phyloP scores from a whole-genome alignment of 2,113 vertebrate species.

The Percina caprodes region DNA sequence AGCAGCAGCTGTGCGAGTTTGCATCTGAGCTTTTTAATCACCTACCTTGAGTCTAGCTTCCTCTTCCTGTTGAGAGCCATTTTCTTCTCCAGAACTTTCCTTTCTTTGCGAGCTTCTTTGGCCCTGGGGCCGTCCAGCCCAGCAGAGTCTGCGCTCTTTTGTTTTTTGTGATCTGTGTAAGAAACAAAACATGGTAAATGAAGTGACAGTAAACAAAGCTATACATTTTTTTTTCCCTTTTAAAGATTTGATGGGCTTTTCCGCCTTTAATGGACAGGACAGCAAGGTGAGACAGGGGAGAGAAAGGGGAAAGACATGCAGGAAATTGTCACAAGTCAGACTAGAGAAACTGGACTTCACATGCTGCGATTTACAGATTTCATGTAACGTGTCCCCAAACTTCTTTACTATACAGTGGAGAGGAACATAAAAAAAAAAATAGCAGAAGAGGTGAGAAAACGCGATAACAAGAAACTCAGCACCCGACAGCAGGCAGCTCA shows the following conservation, averaged over 20 bases:
- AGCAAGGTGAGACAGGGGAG: too few relatives aligned
- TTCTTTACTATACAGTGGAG: background rate
- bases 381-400: too few relatives aligned
- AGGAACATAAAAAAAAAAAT: constrained; percentile 5
- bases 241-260: too few relatives aligned
- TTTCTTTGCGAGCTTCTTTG: constrained; percentile 96
- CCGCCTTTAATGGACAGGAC: too few relatives aligned
- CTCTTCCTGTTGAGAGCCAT: constrained; percentile 95
- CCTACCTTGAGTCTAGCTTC: constrained; percentile 93
- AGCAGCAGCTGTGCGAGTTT: background rate
- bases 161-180: constrained; percentile 71
- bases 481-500: background rate
- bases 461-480: background rate
- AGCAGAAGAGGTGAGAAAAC: background rate
- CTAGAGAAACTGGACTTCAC: background rate
- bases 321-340: too few relatives aligned
- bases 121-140: constrained; percentile 82
- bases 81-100: constrained; percentile 97
- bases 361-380: background rate
- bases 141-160: constrained; percentile 40
- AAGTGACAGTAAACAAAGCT: background rate
- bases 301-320: too few relatives aligned
- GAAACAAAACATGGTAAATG: background rate
- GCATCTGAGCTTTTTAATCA: background rate
- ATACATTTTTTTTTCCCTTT: too few relatives aligned